phyloP scores from a whole-genome alignment of 2,888 invertebrate genomes.

The Acleris holmiana region DNA sequence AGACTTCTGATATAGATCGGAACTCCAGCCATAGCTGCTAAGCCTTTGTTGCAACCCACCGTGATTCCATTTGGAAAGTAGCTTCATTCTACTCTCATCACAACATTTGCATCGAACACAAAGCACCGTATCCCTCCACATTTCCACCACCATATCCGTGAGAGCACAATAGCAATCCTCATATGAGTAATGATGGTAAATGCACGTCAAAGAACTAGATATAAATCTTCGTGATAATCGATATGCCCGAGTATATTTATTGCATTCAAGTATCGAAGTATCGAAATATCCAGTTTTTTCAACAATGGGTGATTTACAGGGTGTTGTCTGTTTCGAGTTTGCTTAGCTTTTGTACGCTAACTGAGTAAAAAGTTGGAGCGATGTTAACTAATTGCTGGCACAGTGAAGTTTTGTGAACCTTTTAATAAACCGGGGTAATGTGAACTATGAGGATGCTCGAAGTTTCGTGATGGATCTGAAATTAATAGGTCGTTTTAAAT shows the following conservation, averaged over 20 bases:
- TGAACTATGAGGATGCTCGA: slow-evolving; percentile 11
- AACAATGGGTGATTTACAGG: slow-evolving; percentile 77
- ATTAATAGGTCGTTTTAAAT: not conserved
- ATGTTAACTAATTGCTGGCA: slow-evolving; percentile 25
- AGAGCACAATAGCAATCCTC: slow-evolving; percentile 57
- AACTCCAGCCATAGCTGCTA: not conserved
- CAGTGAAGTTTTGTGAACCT: slow-evolving; percentile 34
- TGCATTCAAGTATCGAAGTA: slow-evolving; percentile 63
- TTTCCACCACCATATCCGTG: slow-evolving; percentile 5
- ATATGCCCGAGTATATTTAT: slow-evolving; percentile 77
- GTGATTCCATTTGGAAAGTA: slow-evolving; percentile 9
- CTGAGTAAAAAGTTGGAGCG: slow-evolving; percentile 24
- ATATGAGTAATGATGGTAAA: slow-evolving; percentile 73
- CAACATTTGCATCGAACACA: slow-evolving; percentile 26
- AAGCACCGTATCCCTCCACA: slow-evolving; percentile 11
- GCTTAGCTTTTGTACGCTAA: slow-evolving; percentile 18
- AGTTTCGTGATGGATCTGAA: slow-evolving; percentile 19
- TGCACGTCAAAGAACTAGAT: slow-evolving; percentile 67
- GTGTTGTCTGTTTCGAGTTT: slow-evolving; percentile 37
- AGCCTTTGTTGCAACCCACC: slow-evolving; percentile 14
- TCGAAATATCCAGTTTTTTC: slow-evolving; percentile 56
- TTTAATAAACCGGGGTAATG: slow-evolving; percentile 19
- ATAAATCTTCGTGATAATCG: slow-evolving; percentile 81
- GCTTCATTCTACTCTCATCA: slow-evolving; percentile 20
- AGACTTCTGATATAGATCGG: not conserved